Evolutionary conservation across 2,888 invertebrate species (phyloP).

Genomic region (Pollenia amentaria): DNA sequence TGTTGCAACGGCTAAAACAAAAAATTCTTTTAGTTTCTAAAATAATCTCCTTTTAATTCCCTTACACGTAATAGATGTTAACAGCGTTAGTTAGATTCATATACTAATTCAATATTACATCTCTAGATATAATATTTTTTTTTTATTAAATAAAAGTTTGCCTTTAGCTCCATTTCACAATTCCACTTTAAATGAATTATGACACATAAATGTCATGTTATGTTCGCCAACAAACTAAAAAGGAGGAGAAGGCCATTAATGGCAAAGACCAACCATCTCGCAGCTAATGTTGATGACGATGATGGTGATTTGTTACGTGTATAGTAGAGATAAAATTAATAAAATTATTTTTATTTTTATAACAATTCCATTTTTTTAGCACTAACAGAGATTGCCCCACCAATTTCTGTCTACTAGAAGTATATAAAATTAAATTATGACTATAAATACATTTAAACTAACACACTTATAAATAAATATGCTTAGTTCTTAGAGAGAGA

Average conservation of each 20-base stretch:
- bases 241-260: background rate
- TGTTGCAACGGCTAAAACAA: no score
- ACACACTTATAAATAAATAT: background rate
- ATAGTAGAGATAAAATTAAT: constrained; percentile 22
- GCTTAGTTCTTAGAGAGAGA: background rate
- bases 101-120: constrained; percentile 3
- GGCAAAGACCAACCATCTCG: background rate
- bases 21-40: no score
- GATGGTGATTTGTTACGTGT: constrained; percentile 13
- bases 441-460: constrained; percentile 33
- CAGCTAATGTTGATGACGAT: constrained; percentile 13
- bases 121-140: constrained; percentile 18
- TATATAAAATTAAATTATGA: constrained; percentile 23
- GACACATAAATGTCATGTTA: constrained; percentile 23
- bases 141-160: constrained; percentile 24
- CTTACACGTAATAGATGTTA: constrained; percentile 9
- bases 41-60: background rate
- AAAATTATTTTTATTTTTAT: constrained; percentile 51
- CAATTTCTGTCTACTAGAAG: background rate
- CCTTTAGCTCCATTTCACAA: constrained; percentile 23
- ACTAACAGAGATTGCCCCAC: no score
- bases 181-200: constrained; percentile 41
- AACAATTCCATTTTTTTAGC: constrained; percentile 17
- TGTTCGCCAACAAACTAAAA: constrained; percentile 20
- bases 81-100: constrained; percentile 24